These are phyloP conservation scores for Catostomus latipinnis DNA, from an alignment of 2,797 vertebrate species.

Conservation along the genomic window DNA sequence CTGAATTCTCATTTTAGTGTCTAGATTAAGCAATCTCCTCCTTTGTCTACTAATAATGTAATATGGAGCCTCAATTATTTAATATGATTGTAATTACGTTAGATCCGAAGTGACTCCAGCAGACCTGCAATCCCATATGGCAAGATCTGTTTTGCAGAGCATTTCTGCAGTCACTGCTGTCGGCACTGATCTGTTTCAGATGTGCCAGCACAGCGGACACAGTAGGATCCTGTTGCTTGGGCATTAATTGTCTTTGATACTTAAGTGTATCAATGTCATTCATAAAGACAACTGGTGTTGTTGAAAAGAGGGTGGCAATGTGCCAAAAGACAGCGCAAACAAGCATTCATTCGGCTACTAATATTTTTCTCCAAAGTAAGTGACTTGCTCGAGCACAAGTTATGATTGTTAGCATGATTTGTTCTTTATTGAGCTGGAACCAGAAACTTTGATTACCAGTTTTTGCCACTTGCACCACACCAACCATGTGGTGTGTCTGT, in stretches of 20 bases:
- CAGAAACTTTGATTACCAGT: too few relatives aligned
- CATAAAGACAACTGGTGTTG: neutral
- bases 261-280: constrained; percentile 36
- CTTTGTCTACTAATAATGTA: neutral
- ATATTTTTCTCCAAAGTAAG: neutral
- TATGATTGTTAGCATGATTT: too few relatives aligned
- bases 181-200: constrained; percentile 28
- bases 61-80: constrained; percentile 23
- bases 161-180: constrained; percentile 5
- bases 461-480: too few relatives aligned
- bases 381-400: neutral
- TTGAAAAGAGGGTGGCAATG: neutral
- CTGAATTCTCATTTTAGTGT: neutral
- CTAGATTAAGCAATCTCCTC: constrained; percentile 2
- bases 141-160: constrained; percentile 19
- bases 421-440: too few relatives aligned
- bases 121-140: constrained; percentile 37
- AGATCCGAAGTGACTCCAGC: neutral
- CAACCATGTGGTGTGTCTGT: too few relatives aligned
- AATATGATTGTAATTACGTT: neutral
- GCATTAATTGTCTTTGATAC: constrained; percentile 45
- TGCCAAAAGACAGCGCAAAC: neutral
- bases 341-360: neutral
- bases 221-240: constrained; percentile 38
- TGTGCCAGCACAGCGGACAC: constrained; percentile 32